A percentile compares a stretch with the other conserved stretches of the same genome.
These are phyloP conservation scores for Apodemia mormo DNA, from an alignment of 2,888 invertebrate genomes.

Conservation along the genomic window DNA sequence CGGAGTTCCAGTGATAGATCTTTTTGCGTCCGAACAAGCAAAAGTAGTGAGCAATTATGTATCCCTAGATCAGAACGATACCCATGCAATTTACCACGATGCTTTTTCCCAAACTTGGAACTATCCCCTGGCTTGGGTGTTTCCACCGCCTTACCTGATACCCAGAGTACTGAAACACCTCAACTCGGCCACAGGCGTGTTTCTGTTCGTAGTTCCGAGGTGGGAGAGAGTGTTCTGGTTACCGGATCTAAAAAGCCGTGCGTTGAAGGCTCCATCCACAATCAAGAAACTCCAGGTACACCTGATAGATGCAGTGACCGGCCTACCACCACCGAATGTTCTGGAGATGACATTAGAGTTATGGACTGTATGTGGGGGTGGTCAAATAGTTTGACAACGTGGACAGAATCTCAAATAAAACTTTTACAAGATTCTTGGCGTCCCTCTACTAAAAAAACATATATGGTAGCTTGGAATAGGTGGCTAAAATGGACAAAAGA, in stretches of 20 bases:
- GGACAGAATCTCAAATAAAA: too few relatives aligned
- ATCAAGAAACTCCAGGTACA: background rate
- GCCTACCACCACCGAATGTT: too few relatives aligned
- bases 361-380: conserved; percentile 36
- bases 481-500: conserved; percentile 22
- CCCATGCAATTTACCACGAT: conserved; percentile 30
- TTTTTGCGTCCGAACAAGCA: conserved; percentile 21
- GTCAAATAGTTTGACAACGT: conserved; percentile 16
- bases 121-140: conserved; percentile 33
- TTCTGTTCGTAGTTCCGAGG: conserved; percentile 28
- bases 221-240: conserved; percentile 36
- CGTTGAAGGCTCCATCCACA: conserved; percentile 26
- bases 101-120: conserved; percentile 32
- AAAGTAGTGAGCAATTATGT: conserved; percentile 28
- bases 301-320: too few relatives aligned
- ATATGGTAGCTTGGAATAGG: conserved; percentile 20
- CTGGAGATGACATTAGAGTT: conserved; percentile 21
- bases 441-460: conserved; percentile 16
- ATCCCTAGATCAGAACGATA: conserved; percentile 29
- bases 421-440: background rate
- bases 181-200: conserved; percentile 29
- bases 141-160: conserved; percentile 35
- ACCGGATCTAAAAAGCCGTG: conserved; percentile 32
- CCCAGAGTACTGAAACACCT: conserved; percentile 29
- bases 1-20: conserved; percentile 25